Base-by-base conservation (phyloP, 2,888 invertebrate genomes). In the Danaus chrysippus region DNA sequence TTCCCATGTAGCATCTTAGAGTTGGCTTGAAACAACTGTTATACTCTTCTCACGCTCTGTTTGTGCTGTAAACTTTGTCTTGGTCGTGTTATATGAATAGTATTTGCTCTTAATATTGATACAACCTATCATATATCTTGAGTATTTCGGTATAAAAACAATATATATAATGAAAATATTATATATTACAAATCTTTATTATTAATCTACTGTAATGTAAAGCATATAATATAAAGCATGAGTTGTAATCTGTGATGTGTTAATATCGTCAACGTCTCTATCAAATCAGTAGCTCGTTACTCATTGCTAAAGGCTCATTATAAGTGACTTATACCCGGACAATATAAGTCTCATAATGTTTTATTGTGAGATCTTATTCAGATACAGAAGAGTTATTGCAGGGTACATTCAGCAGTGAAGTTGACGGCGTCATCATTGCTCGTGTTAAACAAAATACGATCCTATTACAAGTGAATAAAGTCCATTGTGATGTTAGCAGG, bases 31-130 rank as follows among this genome's bases (percentile, higher is more conserved):
- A 62, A 62, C 61, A 66, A 66, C 64, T 54, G 80, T 76, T 77
- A 76, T 62, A 55, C 62, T 65, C 78, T 81, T 82, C 84, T 79
- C 83, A 81, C 81, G 81, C 76, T 81, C 82, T 79, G 78, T 83
- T 84, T 83, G 81, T 77, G 73, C 71, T 66, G 78, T 76, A 76
- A 49, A 49, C 49, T 49, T 49, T 49, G 17, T 49, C 49, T 49
- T 11, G 49, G 17, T 73, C 17, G 15, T 49, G 49, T 49, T 49
- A 49, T 49, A 49, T 49, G 49, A 49, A 15, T 49, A 49, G 10
- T 49, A 49, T 49, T 49, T 17, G 9, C 11, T 17, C 15, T 49
- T 10, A 49, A 49, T 49, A 17, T 49, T 49, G 17, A 49, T 15
- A 49, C 17, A 49, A 17, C 49, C 10, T 49, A 49, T 17, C 15